Conservation (phyloP, 2,797 vertebrate species). For the Melanogrammus aeglefinus region DNA sequence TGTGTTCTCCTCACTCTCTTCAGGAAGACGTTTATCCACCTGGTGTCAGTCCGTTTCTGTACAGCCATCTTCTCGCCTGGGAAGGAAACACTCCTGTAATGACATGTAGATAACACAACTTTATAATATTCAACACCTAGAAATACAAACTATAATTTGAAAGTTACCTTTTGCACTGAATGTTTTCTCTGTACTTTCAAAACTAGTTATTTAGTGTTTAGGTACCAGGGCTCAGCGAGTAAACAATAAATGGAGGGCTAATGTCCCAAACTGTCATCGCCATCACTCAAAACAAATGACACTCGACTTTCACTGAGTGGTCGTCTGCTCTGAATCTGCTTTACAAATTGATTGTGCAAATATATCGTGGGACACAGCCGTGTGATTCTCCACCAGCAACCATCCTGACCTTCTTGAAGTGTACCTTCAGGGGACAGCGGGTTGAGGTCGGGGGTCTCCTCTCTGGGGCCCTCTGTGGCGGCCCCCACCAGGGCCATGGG, state of each 20-base stretch:
- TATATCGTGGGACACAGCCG: not conserved
- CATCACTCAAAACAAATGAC: not conserved
- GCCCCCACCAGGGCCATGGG: not conserved
- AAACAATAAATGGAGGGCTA: not conserved
- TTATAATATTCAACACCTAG: not conserved
- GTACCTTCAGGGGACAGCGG: conserved; percentile 45
- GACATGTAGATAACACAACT: not conserved
- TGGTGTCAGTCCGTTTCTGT: conserved; percentile 85
- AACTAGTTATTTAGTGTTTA: not conserved
- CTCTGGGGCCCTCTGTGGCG: not conserved
- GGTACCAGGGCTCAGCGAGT: not conserved
- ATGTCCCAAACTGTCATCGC: not conserved
- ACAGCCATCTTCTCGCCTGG: conserved; percentile 79
- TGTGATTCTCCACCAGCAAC: not conserved
- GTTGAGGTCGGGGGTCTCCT: conserved; percentile 17
- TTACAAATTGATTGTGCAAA: not conserved
- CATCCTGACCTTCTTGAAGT: not conserved
- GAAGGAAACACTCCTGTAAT: not conserved
- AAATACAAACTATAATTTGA: not conserved
- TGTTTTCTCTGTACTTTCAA: not conserved
- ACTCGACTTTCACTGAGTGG: not conserved
- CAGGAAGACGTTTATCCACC: conserved; percentile 88
- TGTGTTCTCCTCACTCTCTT: conserved; percentile 74
- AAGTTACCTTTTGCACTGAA: not conserved
- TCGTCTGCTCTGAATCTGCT: not conserved